These are phyloP conservation scores for Hyposoter didymator DNA, from an alignment of 2,888 invertebrate species.

Conservation along the genomic window DNA sequence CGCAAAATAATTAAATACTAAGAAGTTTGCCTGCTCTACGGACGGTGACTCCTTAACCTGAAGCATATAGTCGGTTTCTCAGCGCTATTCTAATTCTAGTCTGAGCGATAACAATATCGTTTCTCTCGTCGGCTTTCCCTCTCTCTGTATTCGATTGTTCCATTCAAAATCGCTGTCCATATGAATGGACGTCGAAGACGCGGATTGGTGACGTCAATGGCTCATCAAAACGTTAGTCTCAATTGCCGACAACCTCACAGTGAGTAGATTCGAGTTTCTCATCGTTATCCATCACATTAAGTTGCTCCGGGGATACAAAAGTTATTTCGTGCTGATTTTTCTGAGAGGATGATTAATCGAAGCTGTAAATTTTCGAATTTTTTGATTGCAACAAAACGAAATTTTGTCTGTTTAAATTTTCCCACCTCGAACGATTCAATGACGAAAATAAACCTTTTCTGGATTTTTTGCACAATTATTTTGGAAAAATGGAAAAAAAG, in stretches of 20 bases:
- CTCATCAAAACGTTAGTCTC: constrained; percentile 19
- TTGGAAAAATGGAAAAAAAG: not conserved
- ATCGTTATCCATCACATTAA: not conserved
- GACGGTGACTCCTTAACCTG: constrained; percentile 69
- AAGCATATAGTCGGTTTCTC: constrained; percentile 59
- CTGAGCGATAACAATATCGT: constrained; percentile 75
- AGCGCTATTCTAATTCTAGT: constrained; percentile 78
- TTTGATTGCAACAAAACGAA: not conserved
- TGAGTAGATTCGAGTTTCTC: constrained; percentile 3
- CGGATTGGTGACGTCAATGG: constrained; percentile 18
- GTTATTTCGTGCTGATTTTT: not conserved
- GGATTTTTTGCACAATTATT: not conserved
- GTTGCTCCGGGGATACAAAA: not conserved
- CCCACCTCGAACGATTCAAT: too few species aligned
- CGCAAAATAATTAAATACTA: not conserved
- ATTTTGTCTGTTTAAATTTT: not conserved
- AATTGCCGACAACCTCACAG: not conserved
- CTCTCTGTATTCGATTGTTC: not conserved
- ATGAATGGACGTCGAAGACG: not conserved
- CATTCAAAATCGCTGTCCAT: not conserved
- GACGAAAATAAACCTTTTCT: not conserved
- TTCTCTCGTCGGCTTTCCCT: constrained; percentile 1
- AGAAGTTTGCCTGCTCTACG: constrained; percentile 62
- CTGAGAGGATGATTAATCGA: not conserved
- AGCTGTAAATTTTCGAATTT: not conserved